Evolutionary conservation across 1,140 invertebrate genomes (phyloP), one percentile per base, ranked within the genome.

Genomic region (Rhagoletis zephyria): DNA sequence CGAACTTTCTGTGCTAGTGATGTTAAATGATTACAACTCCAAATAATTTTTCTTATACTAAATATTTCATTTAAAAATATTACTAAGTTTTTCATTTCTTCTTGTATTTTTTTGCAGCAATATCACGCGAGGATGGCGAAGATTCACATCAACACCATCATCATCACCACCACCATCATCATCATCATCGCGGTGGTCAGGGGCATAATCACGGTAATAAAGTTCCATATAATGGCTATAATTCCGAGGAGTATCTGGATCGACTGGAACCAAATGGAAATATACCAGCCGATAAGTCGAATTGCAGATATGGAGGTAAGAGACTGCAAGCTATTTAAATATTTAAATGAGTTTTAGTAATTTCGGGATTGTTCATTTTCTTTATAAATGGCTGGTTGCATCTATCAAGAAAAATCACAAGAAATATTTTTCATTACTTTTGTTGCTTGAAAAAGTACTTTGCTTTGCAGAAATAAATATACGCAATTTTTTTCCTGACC

Each of bases 211-310:
- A 93, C 91, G 91, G 91, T 93, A 94, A 94, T 89, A 96, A 96
- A 94, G 94, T 96, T 92, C 95, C 96, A 89, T 97, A 97, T 94
- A 97, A 97, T 94, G 97, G 97, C 87, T 97, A 97, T 95, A 93
- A 93, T 89, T 97, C 96, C 85, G 97, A 97, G 91, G 97, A 97
- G 94, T 98, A 97, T 94, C 95, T 98, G 93, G 97, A 98, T 93
- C 94, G 97, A 91, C 95, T 97, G 89, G 97, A 97, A 94, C 96
- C 96, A 90, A 97, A 97, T 94, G 97, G 96, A 90, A 97, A 97
- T 93, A 96, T 96, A 93, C 95, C 95, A 91, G 93, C 91, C 89
- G 92, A 93, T 87, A 93, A 93, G 90, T 90, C 90, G 86, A 92
- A 93, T 89, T 92, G 91, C 89, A 92, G 92, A 91, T 93, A 92